Evolutionary conservation across 2,113 vertebrate species (phyloP), one percentile per base, ranked within the genome.

Genomic region (Gorsachius goisagi): DNA sequence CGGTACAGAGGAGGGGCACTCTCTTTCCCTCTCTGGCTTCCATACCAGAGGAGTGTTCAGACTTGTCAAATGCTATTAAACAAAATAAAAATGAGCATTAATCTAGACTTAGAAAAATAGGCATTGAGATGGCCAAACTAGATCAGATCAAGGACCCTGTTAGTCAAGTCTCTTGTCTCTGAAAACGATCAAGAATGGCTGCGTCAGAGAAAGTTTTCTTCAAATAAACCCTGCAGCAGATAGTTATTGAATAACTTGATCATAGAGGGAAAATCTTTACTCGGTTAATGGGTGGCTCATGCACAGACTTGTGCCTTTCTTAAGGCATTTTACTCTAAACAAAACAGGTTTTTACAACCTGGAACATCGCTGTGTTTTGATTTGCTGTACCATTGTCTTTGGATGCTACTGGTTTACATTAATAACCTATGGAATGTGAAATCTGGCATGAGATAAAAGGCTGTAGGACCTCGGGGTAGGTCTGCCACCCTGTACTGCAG

Each of bases 221-320:
- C 76, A 87, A 78, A 94, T 69, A 94, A 88, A 67, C 30, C 64
- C 72, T 3, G 5, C 63, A 90, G 80, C 76, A 82, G 53, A 52
- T 15, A 80, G 69, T 80, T 96, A 90, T n/a, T 80, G n/a, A 93
- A 91, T 96, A 93, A 93, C 56, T 84, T 45, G 63, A 52, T 85
- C 27, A 37, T 1, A 56, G 63, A 63, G 60, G 41, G 35, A 84
- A 85, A 95, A 82, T 62, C 58, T 45, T 96, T 77, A 44, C 72
- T n/a, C 1, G 1, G 44, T 89, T 92, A 90, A 82, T 60, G 60
- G 37, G 52, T 93, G 89, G 91, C 68, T 96, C 84, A 68, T 88
- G 89, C 53, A 78, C 50, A 77, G 80, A 41, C 82, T 60, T 76
- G 83, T 84, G 55, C 90, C 32, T 88, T 68, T 85, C 63, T 73